phyloP scores from a whole-genome alignment of 2,797 vertebrate species.

The Sebastes alutus region DNA sequence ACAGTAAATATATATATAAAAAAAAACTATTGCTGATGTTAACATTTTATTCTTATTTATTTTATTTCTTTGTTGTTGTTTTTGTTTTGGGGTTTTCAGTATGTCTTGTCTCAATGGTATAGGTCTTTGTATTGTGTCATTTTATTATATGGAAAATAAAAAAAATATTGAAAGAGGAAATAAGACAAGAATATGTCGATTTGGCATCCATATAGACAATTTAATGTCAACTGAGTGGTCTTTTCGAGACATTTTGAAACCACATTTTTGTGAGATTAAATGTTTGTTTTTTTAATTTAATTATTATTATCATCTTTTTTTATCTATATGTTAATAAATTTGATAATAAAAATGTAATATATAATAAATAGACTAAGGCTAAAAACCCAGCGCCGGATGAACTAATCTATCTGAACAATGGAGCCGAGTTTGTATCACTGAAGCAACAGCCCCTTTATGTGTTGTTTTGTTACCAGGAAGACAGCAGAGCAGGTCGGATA shows the following conservation, averaged over 20 bases:
- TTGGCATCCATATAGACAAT: not conserved
- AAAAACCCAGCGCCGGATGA: not conserved
- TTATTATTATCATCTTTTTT: no score
- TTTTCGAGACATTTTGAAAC: not conserved
- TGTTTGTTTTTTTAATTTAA: not conserved
- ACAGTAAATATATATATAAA: no score
- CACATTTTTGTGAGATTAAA: not conserved
- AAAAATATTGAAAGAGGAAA: no score
- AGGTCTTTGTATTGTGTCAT: no score
- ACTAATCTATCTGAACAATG: not conserved
- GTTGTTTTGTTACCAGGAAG: constrained; percentile 54
- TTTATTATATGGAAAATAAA: no score
- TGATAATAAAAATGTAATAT: not conserved
- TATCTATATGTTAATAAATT: no score
- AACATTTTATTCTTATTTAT: no score
- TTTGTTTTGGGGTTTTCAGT: no score
- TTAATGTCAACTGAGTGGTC: not conserved
- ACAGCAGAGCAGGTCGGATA: not conserved
- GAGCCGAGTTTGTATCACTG: not conserved
- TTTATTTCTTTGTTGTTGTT: no score
- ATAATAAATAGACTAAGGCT: not conserved
- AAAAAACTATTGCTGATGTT: no score
- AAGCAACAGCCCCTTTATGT: not conserved
- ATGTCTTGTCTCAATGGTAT: no score
- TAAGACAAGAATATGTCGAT: no score